These are phyloP conservation scores for Idaea aversata DNA, from an alignment of 2,888 invertebrate genomes.

Conservation along the genomic window DNA sequence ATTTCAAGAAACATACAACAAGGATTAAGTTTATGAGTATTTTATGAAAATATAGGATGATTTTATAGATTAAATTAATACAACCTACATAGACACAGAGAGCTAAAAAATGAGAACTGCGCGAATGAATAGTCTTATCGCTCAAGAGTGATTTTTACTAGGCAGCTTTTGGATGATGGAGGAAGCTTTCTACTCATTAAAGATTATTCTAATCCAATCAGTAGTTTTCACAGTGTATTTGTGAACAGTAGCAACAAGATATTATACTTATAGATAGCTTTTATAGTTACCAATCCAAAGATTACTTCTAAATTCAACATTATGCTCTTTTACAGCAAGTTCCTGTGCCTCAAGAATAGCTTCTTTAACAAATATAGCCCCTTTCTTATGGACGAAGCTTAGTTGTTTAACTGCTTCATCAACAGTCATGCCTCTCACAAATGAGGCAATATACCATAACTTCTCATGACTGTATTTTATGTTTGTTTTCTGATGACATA, in stretches of 20 bases:
- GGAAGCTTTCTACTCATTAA: background rate
- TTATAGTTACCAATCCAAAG: constrained; percentile 91
- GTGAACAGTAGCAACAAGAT: no score
- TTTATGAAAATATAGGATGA: no score
- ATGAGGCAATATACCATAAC: constrained; percentile 94
- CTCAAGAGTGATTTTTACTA: no score
- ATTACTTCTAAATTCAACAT: constrained; percentile 97
- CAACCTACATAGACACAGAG: no score
- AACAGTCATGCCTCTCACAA: constrained; percentile 94
- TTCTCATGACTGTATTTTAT: constrained; percentile 95
- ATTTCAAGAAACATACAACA: no score
- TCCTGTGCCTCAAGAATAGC: constrained; percentile 94
- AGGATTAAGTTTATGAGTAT: no score
- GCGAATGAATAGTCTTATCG: no score
- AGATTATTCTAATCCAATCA: background rate
- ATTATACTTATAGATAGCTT: no score
- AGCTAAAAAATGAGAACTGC: no score
- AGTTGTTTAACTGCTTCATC: constrained; percentile 97
- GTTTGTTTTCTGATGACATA: constrained; percentile 91
- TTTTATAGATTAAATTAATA: no score
- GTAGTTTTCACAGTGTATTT: no score
- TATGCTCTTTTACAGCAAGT: constrained; percentile 91
- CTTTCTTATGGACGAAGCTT: constrained; percentile 89
- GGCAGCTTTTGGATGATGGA: no score
- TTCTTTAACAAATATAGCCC: constrained; percentile 86